phyloP scores from a whole-genome alignment of 2,888 invertebrate species.

The Epicampocera succincta region DNA sequence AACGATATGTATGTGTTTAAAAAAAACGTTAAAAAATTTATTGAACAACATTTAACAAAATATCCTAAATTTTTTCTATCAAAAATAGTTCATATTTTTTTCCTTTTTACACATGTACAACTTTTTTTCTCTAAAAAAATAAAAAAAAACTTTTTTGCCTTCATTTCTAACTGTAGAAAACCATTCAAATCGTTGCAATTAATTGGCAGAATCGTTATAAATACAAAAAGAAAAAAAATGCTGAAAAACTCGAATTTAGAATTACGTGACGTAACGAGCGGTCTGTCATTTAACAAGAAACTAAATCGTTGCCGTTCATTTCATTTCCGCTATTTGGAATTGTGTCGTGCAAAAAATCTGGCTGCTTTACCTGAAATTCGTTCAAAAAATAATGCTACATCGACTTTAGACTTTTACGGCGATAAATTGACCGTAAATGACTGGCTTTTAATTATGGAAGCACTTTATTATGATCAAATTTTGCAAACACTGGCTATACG shows the following conservation, averaged over 20 bases:
- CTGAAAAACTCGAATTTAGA: constrained; percentile 65
- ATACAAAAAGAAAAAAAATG: constrained; percentile 64
- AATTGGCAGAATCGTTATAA: constrained; percentile 7
- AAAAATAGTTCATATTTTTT: constrained; percentile 62
- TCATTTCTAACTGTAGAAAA: constrained; percentile 1
- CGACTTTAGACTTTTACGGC: constrained; percentile 86
- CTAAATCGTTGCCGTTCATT: constrained; percentile 79
- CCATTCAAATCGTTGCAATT: constrained; percentile 6
- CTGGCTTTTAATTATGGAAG: constrained; percentile 89
- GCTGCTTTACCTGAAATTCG: constrained; percentile 77
- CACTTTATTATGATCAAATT: constrained; percentile 87
- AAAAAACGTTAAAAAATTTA: too few relatives aligned
- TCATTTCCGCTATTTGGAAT: constrained; percentile 80
- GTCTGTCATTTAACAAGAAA: constrained; percentile 73
- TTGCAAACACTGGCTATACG: constrained; percentile 87
- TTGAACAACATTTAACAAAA: constrained; percentile 16
- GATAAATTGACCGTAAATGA: constrained; percentile 89
- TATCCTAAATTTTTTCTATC: constrained; percentile 50
- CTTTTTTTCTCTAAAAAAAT: constrained; percentile 35
- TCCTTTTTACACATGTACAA: background rate
- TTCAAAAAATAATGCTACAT: constrained; percentile 81
- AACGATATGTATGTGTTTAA: background rate
- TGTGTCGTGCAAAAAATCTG: constrained; percentile 80
- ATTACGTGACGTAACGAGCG: constrained; percentile 69
- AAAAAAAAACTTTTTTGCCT: background rate